Evolutionary conservation across 2,888 invertebrate genomes (phyloP).

Genomic region (Tuberolachnus salignus): DNA sequence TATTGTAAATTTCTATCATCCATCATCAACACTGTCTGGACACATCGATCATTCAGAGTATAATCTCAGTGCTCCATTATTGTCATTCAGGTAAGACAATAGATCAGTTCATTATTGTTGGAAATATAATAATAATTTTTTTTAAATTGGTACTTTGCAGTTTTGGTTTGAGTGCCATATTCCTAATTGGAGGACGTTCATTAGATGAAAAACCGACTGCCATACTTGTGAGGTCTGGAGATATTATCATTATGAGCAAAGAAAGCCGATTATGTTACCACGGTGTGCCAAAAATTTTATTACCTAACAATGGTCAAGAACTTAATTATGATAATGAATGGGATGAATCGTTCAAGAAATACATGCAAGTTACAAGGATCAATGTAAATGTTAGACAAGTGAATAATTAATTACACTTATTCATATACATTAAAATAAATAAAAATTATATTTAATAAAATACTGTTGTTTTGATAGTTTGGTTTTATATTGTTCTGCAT

Average conservation of each 20-base stretch:
- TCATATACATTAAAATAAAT: too few species aligned
- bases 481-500: too few species aligned
- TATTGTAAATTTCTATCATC: conserved; percentile 94
- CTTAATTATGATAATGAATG: conserved; percentile 59
- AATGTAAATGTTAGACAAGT: conserved; percentile 96
- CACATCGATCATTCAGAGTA: conserved; percentile 95
- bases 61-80: conserved; percentile 82
- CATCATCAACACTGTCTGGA: conserved; percentile 88
- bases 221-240: conserved; percentile 84
- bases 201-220: conserved; percentile 73
- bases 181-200: conserved; percentile 83
- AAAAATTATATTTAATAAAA: too few species aligned
- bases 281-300: conserved; percentile 83
- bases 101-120: not conserved
- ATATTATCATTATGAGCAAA: conserved; percentile 88
- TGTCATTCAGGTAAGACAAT: conserved; percentile 78
- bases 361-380: conserved; percentile 77
- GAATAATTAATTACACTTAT: conserved; percentile 10
- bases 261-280: conserved; percentile 87
- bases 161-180: conserved; percentile 94
- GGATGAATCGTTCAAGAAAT: conserved; percentile 66
- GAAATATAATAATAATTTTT: conserved; percentile 1
- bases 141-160: conserved; percentile 66
- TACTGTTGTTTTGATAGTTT: too few species aligned
- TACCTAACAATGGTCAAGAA: conserved; percentile 9